Evolutionary conservation across 37 sponge, comb jelly and placozoan species (phyloP).

Genomic region (Oopsacas minuta): DNA sequence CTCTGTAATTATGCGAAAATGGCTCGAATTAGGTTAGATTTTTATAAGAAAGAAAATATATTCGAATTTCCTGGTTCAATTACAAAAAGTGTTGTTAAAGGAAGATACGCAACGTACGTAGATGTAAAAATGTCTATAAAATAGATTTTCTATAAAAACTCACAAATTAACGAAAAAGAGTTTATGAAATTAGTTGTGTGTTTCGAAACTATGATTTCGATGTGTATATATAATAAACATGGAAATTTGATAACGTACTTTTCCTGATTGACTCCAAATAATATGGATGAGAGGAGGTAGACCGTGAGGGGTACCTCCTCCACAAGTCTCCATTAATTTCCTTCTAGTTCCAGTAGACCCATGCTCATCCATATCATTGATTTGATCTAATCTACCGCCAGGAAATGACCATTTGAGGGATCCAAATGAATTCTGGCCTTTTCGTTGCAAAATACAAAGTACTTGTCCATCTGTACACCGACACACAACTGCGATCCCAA

Average conservation of each 20-base stretch:
- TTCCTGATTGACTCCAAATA: constrained; percentile 16
- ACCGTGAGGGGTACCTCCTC: constrained; percentile 50
- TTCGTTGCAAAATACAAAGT: background rate
- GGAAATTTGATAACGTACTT: constrained; percentile 12
- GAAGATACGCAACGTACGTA: too few species aligned
- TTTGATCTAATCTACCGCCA: constrained; percentile 50
- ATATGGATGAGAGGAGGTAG: constrained; percentile 73
- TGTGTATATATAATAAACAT: too few species aligned
- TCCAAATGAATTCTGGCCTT: constrained; percentile 22
- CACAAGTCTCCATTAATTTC: constrained; percentile 56
- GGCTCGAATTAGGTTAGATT: too few species aligned
- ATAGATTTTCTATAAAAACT: too few species aligned
- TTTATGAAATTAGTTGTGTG: too few species aligned
- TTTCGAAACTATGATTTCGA: too few species aligned
- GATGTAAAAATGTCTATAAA: too few species aligned
- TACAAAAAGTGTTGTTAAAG: too few species aligned
- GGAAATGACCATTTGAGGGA: constrained; percentile 78
- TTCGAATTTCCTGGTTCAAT: too few species aligned
- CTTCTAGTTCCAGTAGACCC: constrained; percentile 43
- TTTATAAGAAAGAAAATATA: too few species aligned
- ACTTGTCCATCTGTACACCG: constrained; percentile 27
- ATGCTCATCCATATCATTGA: constrained; percentile 46
- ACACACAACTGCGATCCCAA: constrained; percentile 50
- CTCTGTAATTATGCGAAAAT: too few species aligned
- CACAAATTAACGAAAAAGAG: too few species aligned